Percentiles rank a stretch among this genome's conserved stretches.
These are phyloP conservation scores for Nothoprocta pentlandii DNA, from an alignment of 2,113 vertebrate species.

Conservation along the genomic window DNA sequence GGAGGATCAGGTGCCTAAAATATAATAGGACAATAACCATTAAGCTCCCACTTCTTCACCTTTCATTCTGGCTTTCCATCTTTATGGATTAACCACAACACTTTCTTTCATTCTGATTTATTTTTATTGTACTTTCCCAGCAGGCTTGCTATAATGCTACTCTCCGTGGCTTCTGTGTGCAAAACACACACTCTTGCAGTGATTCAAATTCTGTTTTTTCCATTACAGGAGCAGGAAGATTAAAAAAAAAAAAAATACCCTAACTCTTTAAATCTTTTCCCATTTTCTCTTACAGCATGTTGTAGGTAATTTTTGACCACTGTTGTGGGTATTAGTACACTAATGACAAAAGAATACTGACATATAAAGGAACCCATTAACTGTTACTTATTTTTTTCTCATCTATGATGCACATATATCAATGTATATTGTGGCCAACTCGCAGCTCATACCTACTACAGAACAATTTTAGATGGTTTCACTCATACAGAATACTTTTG, in stretches of 20 bases:
- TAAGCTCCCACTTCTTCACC: constrained; percentile 15
- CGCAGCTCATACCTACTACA: not conserved
- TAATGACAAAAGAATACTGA: not conserved
- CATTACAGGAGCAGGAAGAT: not conserved
- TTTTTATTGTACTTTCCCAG: constrained; percentile 42
- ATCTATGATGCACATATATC: not conserved
- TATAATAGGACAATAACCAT: constrained; percentile 10
- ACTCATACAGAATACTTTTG: constrained; percentile 18
- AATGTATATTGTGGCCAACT: not conserved
- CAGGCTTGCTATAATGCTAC: constrained; percentile 10
- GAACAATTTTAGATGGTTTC: constrained; percentile 13
- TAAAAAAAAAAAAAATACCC: constrained; percentile 17
- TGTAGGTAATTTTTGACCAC: not conserved
- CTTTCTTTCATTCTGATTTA: constrained; percentile 59
- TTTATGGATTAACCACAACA: constrained; percentile 35
- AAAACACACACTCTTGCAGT: constrained; percentile 30
- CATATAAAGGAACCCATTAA: constrained; percentile 4
- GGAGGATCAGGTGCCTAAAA: constrained; percentile 35
- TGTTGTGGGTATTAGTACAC: not conserved
- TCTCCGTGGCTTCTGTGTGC: constrained; percentile 6
- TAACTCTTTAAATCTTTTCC: not conserved
- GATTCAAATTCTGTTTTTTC: constrained; percentile 44
- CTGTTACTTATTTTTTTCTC: not conserved
- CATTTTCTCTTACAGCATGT: not conserved
- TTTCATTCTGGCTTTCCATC: constrained; percentile 48